These are phyloP conservation scores for Ethmia dodecea DNA, from an alignment of 2,888 invertebrate species.

Conservation along the genomic window DNA sequence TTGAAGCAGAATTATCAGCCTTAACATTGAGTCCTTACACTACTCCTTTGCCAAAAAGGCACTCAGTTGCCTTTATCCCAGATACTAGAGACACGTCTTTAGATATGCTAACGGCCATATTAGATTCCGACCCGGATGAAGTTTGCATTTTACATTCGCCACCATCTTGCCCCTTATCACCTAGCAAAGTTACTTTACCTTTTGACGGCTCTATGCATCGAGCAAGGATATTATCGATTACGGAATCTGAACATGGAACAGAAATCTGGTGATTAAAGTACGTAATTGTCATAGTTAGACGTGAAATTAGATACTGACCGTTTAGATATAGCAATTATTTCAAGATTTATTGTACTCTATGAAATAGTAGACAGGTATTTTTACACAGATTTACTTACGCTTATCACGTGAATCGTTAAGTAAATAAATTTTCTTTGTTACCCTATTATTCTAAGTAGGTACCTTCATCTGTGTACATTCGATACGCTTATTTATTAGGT, in stretches of 20 bases:
- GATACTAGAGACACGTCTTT: constrained; percentile 56
- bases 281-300: too few relatives aligned
- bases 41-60: constrained; percentile 61
- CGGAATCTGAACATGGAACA: constrained; percentile 80
- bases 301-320: background rate
- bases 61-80: constrained; percentile 56
- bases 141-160: constrained; percentile 59
- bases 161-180: constrained; percentile 65
- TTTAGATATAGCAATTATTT: background rate
- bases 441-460: background rate
- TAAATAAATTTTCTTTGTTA: constrained; percentile 1
- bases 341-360: too few relatives aligned
- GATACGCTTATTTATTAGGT: constrained; percentile 20
- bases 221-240: constrained; percentile 80
- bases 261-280: constrained; percentile 84
- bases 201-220: constrained; percentile 79
- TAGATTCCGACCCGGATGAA: constrained; percentile 69
- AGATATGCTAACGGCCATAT: constrained; percentile 63
- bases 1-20: constrained; percentile 58
- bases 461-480: constrained; percentile 1
- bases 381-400: too few relatives aligned
- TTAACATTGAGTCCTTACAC: constrained; percentile 63
- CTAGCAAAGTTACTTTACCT: constrained; percentile 80
- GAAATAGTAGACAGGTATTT: too few relatives aligned
- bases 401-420: too few relatives aligned